Evolutionary conservation across 2,888 invertebrate genomes (phyloP), one percentile per base, ranked within the genome.

Genomic region (Dasypogon diadema): DNA sequence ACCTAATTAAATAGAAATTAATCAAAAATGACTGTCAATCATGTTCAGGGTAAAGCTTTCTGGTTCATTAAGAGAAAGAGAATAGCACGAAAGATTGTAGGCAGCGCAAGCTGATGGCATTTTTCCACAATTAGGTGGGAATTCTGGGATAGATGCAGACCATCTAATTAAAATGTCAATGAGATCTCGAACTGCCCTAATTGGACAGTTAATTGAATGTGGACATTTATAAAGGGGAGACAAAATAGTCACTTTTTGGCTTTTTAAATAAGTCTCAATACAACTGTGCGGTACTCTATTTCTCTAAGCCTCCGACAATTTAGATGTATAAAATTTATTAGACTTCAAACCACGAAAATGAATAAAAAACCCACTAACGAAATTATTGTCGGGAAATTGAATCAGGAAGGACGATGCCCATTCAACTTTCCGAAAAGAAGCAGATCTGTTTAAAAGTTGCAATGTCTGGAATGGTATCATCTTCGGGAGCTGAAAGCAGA

Each of bases 301-400:
- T 24, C 24, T 14, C 4, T 56, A 56, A 5, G 12, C 2, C 4
- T 4, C 26, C 14, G 3, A 56, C 2, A 10, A 16, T 14, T 34
- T n/a, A 60, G 37, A 4, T 26, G 5, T n/a, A n/a, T 12, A 26
- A 58, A 26, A 14, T 14, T 58, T 30, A 26, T 3, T 58, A 26
- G 26, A 30, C 37, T 26, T 18, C 3, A 63, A 42, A 46, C 16
- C 65, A n/a, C n/a, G n/a, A n/a, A n/a, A n/a, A n/a, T n/a, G 65
- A 42, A 56, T 26, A 51, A 54, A 70, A 22, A 6, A 24, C 16
- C 1, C n/a, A n/a, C 48, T 48, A 74, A 74, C 46, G 18, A 60
- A 74, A 60, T 74, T 74, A 74, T 46, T 74, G 46, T 74, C 74
- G 2, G 26, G 58, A 74, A 74, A 74, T 74, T 74, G 30, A 74